phyloP scores from a whole-genome alignment of 2,113 vertebrate genomes.

The Junco hyemalis region DNA sequence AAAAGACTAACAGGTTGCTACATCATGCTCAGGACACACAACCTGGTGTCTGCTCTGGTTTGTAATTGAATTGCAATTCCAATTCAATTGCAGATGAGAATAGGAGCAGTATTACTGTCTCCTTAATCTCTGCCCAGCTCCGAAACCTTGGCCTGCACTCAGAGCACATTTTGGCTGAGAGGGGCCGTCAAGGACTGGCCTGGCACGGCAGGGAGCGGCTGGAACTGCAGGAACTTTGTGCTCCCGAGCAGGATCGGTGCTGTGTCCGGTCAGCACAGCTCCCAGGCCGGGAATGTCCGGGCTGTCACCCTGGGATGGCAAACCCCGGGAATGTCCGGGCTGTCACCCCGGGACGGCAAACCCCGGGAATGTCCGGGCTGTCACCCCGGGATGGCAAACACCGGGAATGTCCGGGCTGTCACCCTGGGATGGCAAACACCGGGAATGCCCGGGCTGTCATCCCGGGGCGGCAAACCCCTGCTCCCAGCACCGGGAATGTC shows the following conservation, averaged over 20 bases:
- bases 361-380: not conserved
- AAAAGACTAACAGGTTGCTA: slow-evolving; percentile 31
- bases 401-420: not conserved
- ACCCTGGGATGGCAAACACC: not conserved
- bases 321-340: not conserved
- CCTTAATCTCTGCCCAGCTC: not conserved
- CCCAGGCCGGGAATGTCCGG: too few species aligned
- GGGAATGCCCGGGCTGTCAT: too few species aligned
- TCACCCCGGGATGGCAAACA: not conserved
- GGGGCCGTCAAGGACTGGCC: not conserved
- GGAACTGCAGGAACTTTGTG: not conserved
- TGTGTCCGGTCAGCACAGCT: not conserved
- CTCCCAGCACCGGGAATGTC: too few species aligned
- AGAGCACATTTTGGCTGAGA: not conserved
- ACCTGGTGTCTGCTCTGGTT: not conserved
- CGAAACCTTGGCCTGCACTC: not conserved
- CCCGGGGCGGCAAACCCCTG: too few species aligned
- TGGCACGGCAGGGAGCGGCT: not conserved
- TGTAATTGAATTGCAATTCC: not conserved
- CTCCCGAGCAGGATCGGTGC: not conserved
- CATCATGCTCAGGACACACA: slow-evolving; percentile 12
- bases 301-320: too few species aligned
- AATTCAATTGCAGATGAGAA: not conserved
- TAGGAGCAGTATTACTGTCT: not conserved
- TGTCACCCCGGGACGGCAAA: not conserved